These are phyloP conservation scores for Cyprinella venusta DNA, from an alignment of 2,797 vertebrate species.

Conservation along the genomic window DNA sequence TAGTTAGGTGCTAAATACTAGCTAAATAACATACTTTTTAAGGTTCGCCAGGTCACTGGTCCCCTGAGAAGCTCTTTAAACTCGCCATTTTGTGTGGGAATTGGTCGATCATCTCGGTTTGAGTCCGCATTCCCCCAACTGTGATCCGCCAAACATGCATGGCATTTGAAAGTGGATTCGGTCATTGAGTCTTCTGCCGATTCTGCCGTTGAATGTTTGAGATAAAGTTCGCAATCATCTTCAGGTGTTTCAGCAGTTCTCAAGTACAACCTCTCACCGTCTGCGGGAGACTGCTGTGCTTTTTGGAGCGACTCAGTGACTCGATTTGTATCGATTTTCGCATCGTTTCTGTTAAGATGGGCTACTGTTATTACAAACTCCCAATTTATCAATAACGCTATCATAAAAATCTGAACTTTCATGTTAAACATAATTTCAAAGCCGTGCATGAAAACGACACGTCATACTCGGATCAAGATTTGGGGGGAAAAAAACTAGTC, in stretches of 20 bases:
- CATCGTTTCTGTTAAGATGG: slow-evolving; percentile 7
- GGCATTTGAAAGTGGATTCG: neutral
- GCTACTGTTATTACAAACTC: slow-evolving; percentile 34
- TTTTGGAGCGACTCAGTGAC: neutral
- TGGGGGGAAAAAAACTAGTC: too few relatives aligned
- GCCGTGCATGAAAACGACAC: neutral
- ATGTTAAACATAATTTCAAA: neutral
- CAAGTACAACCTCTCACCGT: neutral
- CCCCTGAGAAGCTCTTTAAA: neutral
- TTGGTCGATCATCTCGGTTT: too few relatives aligned
- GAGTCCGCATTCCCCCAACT: neutral
- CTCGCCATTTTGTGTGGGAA: neutral
- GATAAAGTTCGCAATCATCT: neutral
- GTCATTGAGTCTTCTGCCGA: neutral
- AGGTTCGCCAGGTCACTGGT: neutral
- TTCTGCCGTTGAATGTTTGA: neutral
- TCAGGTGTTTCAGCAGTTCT: neutral
- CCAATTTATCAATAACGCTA: slow-evolving; percentile 15
- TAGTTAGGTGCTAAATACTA: neutral
- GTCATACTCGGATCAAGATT: too few relatives aligned
- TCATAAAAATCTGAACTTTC: neutral
- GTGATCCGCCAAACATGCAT: neutral
- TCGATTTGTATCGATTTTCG: neutral
- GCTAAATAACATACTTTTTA: neutral
- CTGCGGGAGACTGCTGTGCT: neutral